phyloP scores from a whole-genome alignment of 2,888 invertebrate species.

The Aromia moschata region DNA sequence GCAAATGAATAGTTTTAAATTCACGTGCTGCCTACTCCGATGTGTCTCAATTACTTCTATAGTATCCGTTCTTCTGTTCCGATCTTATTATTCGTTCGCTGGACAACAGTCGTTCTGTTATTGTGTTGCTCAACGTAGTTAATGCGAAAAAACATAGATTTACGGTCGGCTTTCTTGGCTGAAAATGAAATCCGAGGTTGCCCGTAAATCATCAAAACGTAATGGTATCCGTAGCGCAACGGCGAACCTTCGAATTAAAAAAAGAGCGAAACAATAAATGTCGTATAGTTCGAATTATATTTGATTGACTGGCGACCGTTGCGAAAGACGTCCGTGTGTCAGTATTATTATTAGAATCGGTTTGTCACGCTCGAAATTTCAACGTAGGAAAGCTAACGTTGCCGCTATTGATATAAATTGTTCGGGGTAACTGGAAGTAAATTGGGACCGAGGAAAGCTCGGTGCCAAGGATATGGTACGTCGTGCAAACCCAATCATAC shows the following conservation, averaged over 20 bases:
- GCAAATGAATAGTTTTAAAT: too few species aligned
- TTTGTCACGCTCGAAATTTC: neutral
- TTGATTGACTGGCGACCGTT: neutral
- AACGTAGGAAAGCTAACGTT: neutral
- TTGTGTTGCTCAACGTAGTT: neutral
- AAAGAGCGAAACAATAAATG: neutral
- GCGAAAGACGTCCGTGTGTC: neutral
- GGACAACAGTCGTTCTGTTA: neutral
- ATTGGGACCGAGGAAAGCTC: too few species aligned
- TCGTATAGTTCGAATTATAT: neutral
- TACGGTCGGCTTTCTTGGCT: neutral
- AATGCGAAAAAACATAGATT: neutral
- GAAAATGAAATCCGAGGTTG: neutral
- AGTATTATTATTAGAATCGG: neutral
- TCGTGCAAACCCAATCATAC: too few species aligned
- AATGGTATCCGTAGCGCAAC: conserved; percentile 2
- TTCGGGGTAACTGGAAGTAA: neutral
- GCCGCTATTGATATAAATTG: neutral
- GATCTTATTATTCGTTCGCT: too few species aligned
- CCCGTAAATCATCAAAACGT: neutral
- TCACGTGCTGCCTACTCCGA: too few species aligned
- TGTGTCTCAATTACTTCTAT: too few species aligned
- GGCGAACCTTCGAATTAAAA: neutral
- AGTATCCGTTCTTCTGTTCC: too few species aligned
- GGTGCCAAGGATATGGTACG: too few species aligned